Evolutionary conservation across 2,888 invertebrate genomes (phyloP).

Genomic region (Parnassius mnemosyne): DNA sequence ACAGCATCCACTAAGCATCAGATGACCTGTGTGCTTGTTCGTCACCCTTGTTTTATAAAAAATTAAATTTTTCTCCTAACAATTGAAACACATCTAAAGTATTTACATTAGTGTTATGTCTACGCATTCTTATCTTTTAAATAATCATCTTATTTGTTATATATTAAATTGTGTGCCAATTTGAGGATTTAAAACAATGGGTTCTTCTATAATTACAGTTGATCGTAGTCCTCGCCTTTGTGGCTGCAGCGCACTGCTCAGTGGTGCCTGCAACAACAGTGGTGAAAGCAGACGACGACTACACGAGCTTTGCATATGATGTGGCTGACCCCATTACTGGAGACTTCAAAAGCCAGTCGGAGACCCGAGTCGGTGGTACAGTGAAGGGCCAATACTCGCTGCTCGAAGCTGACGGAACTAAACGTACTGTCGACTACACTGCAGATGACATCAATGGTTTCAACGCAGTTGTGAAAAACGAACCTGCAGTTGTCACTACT

Average conservation of each 20-base stretch:
- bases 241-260: constrained; percentile 61
- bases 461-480: constrained; percentile 80
- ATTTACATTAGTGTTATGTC: no score
- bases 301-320: constrained; percentile 73
- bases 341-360: constrained; percentile 79
- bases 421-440: constrained; percentile 79
- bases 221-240: constrained; percentile 64
- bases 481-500: constrained; percentile 54
- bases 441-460: constrained; percentile 80
- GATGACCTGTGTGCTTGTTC: no score
- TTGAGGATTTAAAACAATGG: no score
- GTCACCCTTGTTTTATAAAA: no score
- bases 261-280: constrained; percentile 76
- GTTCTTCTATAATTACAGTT: constrained; percentile 43
- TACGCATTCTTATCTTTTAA: no score
- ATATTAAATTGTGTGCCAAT: no score
- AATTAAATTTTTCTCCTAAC: no score
- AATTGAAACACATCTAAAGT: no score
- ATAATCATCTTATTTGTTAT: no score
- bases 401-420: constrained; percentile 77
- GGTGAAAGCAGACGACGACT: constrained; percentile 46
- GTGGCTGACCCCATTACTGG: constrained; percentile 80
- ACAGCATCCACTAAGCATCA: no score
- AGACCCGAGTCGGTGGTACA: constrained; percentile 75
- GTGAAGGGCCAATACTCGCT: constrained; percentile 80